Conservation (phyloP, 2,888 invertebrate genomes). For the Idaea dimidiata region DNA sequence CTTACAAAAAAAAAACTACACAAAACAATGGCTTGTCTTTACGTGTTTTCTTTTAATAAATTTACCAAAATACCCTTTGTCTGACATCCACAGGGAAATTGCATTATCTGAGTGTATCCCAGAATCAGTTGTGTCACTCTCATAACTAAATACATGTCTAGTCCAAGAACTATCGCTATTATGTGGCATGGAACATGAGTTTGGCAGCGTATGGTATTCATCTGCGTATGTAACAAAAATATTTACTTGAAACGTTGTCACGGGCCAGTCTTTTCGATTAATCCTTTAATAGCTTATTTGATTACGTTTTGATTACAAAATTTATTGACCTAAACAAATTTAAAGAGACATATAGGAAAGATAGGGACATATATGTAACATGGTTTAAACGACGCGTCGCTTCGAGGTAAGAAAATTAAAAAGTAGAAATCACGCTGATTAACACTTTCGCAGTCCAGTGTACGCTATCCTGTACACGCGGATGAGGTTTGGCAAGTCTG, state of each 20-base stretch:
- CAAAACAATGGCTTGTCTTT: neutral
- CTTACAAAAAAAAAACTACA: neutral
- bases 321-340: too few relatives aligned
- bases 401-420: too few relatives aligned
- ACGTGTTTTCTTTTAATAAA: constrained; percentile 2
- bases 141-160: constrained; percentile 35
- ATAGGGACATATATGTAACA: too few relatives aligned
- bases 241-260: constrained; percentile 10
- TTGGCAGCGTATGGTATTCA: constrained; percentile 56
- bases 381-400: too few relatives aligned
- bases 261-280: too few relatives aligned
- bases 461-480: too few relatives aligned
- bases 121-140: constrained; percentile 23
- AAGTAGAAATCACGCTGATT: too few relatives aligned
- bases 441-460: too few relatives aligned
- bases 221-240: constrained; percentile 50
- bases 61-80: constrained; percentile 19
- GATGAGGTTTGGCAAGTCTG: too few relatives aligned
- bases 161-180: constrained; percentile 44
- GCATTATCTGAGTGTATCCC: constrained; percentile 15
- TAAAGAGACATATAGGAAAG: too few relatives aligned
- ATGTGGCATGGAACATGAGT: constrained; percentile 50
- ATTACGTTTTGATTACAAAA: too few relatives aligned
- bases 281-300: too few relatives aligned
- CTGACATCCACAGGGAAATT: constrained; percentile 12